Evolutionary conservation across 2,888 invertebrate species (phyloP).

Genomic region (Hirtodrosophila confusa): DNA sequence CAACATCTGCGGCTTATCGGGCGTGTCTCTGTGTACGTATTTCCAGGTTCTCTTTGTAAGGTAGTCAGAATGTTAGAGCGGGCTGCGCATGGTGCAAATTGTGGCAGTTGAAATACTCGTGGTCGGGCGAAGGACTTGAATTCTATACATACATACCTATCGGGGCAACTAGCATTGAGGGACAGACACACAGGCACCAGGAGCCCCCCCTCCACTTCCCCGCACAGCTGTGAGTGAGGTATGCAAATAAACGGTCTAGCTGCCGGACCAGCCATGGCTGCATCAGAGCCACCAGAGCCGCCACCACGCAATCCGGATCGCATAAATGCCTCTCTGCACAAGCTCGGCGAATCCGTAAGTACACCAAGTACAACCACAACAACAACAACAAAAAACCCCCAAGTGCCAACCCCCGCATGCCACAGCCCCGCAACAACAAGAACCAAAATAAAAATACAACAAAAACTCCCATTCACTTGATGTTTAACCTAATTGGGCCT

Average conservation of each 20-base stretch:
- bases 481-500: constrained; percentile 76
- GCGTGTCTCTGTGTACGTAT: constrained; percentile 55
- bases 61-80: constrained; percentile 62
- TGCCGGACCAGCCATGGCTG: constrained; percentile 84
- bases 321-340: constrained; percentile 84
- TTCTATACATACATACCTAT: constrained; percentile 10
- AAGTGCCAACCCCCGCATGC: constrained; percentile 35
- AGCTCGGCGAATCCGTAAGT: constrained; percentile 84
- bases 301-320: constrained; percentile 85
- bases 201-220: not conserved
- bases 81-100: constrained; percentile 47
- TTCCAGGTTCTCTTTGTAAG: constrained; percentile 43
- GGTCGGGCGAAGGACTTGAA: constrained; percentile 29
- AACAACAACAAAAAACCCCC: constrained; percentile 11
- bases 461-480: constrained; percentile 65
- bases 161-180: constrained; percentile 30
- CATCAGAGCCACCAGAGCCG: constrained; percentile 84
- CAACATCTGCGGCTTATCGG: constrained; percentile 49
- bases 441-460: constrained; percentile 9
- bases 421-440: constrained; percentile 28
- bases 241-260: constrained; percentile 84
- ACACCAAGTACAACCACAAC: constrained; percentile 56
- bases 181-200: constrained; percentile 21
- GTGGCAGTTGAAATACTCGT: constrained; percentile 56
- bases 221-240: constrained; percentile 58